Conservation (phyloP, 2,888 invertebrate genomes). For the Chrysodeixis includens region DNA sequence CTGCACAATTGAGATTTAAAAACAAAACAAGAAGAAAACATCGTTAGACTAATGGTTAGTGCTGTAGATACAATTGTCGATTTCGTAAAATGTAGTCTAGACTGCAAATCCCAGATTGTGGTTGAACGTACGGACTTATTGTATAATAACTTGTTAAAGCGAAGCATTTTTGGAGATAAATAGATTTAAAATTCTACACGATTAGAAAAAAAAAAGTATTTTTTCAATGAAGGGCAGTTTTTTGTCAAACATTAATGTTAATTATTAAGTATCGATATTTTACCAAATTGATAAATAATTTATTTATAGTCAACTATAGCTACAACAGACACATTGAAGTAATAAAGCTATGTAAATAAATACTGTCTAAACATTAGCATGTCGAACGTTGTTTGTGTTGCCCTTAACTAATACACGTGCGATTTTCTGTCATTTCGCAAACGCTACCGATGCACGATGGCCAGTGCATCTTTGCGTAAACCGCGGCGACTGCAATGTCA, state of each 20-base stretch:
- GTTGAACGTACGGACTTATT: conserved; percentile 35
- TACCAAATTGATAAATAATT: too few relatives aligned
- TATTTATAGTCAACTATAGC: too few relatives aligned
- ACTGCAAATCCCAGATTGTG: conserved; percentile 50
- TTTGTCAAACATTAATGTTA: too few relatives aligned
- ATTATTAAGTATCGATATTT: too few relatives aligned
- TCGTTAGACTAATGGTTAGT: conserved; percentile 36
- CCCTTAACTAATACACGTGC: conserved; percentile 61
- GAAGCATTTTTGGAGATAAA: conserved; percentile 19
- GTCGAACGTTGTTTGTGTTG: conserved; percentile 21
- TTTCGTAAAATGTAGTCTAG: conserved; percentile 58
- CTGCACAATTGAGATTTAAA: neutral
- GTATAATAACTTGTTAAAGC: conserved; percentile 41
- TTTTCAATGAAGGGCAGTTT: too few relatives aligned
- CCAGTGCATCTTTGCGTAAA: conserved; percentile 82
- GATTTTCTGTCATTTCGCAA: conserved; percentile 70
- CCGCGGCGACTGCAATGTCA: conserved; percentile 72
- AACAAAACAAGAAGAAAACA: conserved; percentile 19
- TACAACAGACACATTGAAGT: too few relatives aligned
- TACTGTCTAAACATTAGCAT: conserved; percentile 27
- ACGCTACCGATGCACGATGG: conserved; percentile 49
- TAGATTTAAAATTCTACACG: too few relatives aligned
- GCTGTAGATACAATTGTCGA: conserved; percentile 32
- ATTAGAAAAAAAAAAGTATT: neutral
- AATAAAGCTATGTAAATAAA: too few relatives aligned